phyloP scores from a whole-genome alignment of 1,140 invertebrate species.

The Muscidifurax raptorellus region DNA sequence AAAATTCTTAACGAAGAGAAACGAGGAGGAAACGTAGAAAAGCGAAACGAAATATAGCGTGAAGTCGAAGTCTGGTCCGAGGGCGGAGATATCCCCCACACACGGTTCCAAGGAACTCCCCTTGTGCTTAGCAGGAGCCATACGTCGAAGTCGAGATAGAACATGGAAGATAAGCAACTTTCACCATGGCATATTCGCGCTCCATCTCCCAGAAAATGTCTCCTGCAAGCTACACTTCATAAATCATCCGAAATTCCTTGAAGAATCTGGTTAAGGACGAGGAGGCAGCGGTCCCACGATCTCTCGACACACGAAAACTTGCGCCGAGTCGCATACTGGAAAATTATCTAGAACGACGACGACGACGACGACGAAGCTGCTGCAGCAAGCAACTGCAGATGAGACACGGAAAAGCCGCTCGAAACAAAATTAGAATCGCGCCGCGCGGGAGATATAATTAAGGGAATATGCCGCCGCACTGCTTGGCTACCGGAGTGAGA shows the following conservation, averaged over 20 bases:
- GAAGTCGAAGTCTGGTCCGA: background rate
- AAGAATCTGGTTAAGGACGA: too few species aligned
- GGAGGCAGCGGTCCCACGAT: too few species aligned
- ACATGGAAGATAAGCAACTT: too few species aligned
- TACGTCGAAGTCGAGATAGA: background rate
- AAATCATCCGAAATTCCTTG: background rate
- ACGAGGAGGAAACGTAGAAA: too few species aligned
- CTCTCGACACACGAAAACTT: too few species aligned
- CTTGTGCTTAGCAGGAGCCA: background rate
- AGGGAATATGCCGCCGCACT: background rate
- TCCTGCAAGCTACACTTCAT: background rate
- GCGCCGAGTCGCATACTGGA: too few species aligned
- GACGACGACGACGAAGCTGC: background rate
- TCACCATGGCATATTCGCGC: too few species aligned
- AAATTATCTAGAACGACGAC: too few species aligned
- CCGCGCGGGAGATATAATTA: slow-evolving; percentile 1
- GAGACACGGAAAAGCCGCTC: background rate
- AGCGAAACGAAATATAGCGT: too few species aligned
- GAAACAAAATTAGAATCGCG: slow-evolving; percentile 27
- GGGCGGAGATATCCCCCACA: background rate
- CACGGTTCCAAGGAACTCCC: background rate
- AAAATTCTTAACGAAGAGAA: background rate
- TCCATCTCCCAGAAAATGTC: too few species aligned
- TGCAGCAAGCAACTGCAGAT: background rate
- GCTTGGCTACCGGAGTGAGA: background rate